These are phyloP conservation scores for Eulithis testata DNA, from an alignment of 2,888 invertebrate genomes.

Conservation along the genomic window DNA sequence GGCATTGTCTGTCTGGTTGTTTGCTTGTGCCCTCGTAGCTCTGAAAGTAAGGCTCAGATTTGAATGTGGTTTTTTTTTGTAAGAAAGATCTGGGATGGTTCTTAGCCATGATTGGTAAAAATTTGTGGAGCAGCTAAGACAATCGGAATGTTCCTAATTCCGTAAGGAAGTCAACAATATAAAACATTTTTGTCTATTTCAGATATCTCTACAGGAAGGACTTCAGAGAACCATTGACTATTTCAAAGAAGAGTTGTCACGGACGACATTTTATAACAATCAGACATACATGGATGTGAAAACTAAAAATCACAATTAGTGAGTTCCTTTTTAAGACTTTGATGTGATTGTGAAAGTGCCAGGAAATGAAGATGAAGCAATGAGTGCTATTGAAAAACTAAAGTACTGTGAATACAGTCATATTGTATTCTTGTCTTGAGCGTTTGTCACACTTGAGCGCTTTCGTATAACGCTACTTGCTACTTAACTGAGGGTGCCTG, in stretches of 20 bases:
- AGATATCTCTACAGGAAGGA: conserved; percentile 93
- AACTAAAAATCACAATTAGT: conserved; percentile 62
- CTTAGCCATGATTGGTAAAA: too few relatives aligned
- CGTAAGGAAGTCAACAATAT: too few relatives aligned
- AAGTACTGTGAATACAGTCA: neutral
- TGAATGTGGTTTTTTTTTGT: too few relatives aligned
- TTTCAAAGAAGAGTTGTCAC: conserved; percentile 94
- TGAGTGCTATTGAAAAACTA: neutral
- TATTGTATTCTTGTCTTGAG: neutral
- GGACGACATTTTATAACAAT: conserved; percentile 76
- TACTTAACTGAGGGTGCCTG: conserved; percentile 21
- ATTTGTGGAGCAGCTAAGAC: too few relatives aligned
- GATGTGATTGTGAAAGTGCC: conserved; percentile 55
- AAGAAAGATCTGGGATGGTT: too few relatives aligned
- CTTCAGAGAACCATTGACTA: conserved; percentile 96
- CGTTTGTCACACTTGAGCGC: neutral
- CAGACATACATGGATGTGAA: conserved; percentile 78
- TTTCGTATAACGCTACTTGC: conserved; percentile 19
- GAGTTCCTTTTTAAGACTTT: conserved; percentile 12
- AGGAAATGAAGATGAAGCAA: conserved; percentile 20
- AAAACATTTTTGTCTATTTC: conserved; percentile 42
- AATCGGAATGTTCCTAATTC: too few relatives aligned
- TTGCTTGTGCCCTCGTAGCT: too few relatives aligned
- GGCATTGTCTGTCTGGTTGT: too few relatives aligned
- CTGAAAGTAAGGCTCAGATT: too few relatives aligned